phyloP scores from a whole-genome alignment of 2,888 invertebrate genomes.

The Craniophora ligustri region DNA sequence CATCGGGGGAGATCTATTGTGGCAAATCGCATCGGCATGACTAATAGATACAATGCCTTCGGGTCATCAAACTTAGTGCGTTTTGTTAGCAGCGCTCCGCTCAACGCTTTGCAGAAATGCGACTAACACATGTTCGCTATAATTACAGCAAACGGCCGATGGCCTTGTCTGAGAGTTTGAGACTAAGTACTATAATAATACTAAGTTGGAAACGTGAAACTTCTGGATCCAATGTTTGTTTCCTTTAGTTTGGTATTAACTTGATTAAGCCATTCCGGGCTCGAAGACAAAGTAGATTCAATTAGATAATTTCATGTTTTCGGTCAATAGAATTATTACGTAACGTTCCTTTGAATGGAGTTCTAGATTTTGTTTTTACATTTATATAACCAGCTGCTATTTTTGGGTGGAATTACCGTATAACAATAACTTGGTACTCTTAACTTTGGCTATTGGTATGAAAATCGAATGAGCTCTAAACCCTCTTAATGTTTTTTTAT shows the following conservation, averaged over 20 bases:
- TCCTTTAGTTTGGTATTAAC: slow-evolving; percentile 55
- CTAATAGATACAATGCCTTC: slow-evolving; percentile 58
- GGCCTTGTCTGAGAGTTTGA: slow-evolving; percentile 54
- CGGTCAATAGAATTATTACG: slow-evolving; percentile 27
- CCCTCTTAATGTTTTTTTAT: not conserved
- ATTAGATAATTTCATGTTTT: slow-evolving; percentile 38
- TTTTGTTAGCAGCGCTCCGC: slow-evolving; percentile 43
- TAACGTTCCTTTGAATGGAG: slow-evolving; percentile 4
- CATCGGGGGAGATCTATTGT: slow-evolving; percentile 44
- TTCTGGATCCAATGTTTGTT: slow-evolving; percentile 53
- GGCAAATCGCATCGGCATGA: slow-evolving; percentile 44
- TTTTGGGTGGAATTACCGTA: no score
- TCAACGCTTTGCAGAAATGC: slow-evolving; percentile 58
- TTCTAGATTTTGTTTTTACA: slow-evolving; percentile 14
- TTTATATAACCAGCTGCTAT: no score
- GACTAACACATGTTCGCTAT: slow-evolving; percentile 57
- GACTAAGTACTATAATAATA: slow-evolving; percentile 56
- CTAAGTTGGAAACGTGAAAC: slow-evolving; percentile 53
- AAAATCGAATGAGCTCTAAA: slow-evolving; percentile 14
- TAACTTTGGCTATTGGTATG: slow-evolving; percentile 13
- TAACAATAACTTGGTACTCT: slow-evolving; percentile 3
- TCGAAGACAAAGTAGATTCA: slow-evolving; percentile 33
- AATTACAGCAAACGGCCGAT: slow-evolving; percentile 60
- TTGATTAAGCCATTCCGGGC: slow-evolving; percentile 50
- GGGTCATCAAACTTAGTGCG: slow-evolving; percentile 68